phyloP scores from a whole-genome alignment of 2,888 invertebrate genomes.

The Dolichomitus sp. region DNA sequence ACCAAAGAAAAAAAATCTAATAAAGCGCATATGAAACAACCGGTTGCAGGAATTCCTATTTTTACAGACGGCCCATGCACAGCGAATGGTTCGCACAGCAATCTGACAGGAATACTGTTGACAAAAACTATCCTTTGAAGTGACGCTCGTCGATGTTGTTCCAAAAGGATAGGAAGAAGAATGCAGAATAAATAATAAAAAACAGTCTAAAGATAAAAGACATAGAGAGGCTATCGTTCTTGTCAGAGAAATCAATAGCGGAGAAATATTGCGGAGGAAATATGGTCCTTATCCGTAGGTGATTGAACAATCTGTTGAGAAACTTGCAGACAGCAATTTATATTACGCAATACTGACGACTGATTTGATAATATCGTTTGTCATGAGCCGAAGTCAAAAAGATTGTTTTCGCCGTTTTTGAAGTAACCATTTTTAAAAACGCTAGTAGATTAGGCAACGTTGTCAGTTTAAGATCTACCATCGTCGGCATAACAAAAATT shows the following conservation, averaged over 20 bases:
- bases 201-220: slow-evolving; percentile 10
- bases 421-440: neutral
- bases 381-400: neutral
- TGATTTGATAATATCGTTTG: neutral
- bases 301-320: neutral
- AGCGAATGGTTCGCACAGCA: slow-evolving; percentile 3
- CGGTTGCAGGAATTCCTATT: neutral
- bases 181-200: neutral
- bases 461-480: neutral
- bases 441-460: neutral
- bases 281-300: neutral
- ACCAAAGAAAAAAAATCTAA: slow-evolving; percentile 14
- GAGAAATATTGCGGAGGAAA: neutral
- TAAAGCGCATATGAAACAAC: slow-evolving; percentile 34
- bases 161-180: slow-evolving; percentile 3
- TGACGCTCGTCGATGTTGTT: slow-evolving; percentile 18
- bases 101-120: neutral
- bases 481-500: neutral
- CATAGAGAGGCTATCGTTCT: neutral
- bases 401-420: neutral
- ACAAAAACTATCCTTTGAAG: slow-evolving; percentile 33
- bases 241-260: neutral
- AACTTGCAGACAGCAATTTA: neutral
- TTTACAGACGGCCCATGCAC: neutral
- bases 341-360: neutral